Evolutionary conservation across 2,888 invertebrate species (phyloP).

Genomic region (Macropis europaea): DNA sequence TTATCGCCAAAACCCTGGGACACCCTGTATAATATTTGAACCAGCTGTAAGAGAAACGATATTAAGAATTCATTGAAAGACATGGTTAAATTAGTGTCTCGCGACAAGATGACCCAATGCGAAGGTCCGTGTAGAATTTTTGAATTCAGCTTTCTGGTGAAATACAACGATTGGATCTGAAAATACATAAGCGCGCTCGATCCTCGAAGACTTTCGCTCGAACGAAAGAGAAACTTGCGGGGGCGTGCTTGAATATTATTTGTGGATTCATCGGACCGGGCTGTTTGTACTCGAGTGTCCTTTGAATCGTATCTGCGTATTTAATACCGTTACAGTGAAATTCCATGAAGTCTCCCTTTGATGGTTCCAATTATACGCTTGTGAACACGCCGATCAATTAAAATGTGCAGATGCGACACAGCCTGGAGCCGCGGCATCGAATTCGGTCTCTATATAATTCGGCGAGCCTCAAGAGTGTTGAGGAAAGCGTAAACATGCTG

Average conservation of each 20-base stretch:
- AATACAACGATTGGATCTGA: slow-evolving; percentile 41
- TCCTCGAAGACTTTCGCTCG: slow-evolving; percentile 5
- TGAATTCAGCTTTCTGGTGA: slow-evolving; percentile 31
- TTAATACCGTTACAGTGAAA: slow-evolving; percentile 42
- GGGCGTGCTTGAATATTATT: slow-evolving; percentile 27
- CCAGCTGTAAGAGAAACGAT: too few species aligned
- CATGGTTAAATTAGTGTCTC: not conserved
- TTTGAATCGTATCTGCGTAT: slow-evolving; percentile 24
- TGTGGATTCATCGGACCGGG: slow-evolving; percentile 4
- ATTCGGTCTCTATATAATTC: slow-evolving; percentile 17
- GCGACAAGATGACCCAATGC: not conserved
- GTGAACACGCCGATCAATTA: slow-evolving; percentile 28
- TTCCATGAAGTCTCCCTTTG: slow-evolving; percentile 33
- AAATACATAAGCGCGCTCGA: slow-evolving; percentile 23
- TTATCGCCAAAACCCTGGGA: too few species aligned
- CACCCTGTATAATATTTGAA: too few species aligned
- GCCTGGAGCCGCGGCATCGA: not conserved
- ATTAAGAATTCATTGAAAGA: too few species aligned
- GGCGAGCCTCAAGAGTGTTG: not conserved
- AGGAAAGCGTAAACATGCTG: slow-evolving; percentile 5
- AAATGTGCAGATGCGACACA: slow-evolving; percentile 33
- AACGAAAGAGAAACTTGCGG: slow-evolving; percentile 22
- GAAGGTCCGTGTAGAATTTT: slow-evolving; percentile 28
- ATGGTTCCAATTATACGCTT: slow-evolving; percentile 19
- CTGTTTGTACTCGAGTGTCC: slow-evolving; percentile 9